phyloP scores from a whole-genome alignment of 2,797 vertebrate species.

The Acanthurus lineatus region DNA sequence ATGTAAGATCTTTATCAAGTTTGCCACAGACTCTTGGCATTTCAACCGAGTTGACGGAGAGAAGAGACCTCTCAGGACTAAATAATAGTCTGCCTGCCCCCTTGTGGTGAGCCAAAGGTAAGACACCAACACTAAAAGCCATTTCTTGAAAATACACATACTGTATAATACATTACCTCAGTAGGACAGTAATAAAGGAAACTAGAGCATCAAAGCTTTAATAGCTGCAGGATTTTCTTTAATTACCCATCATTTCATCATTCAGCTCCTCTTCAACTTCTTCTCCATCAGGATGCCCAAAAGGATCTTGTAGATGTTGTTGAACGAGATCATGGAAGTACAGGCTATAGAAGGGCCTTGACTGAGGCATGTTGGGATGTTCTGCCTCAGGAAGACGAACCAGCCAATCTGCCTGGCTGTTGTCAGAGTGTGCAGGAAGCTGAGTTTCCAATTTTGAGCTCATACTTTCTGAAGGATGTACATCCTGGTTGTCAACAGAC shows the following conservation, averaged over 20 bases:
- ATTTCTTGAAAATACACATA: not conserved
- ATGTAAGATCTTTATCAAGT: not conserved
- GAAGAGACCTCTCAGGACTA: not conserved
- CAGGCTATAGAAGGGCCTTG: not conserved
- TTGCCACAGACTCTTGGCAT: not conserved
- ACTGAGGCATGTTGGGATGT: conserved; percentile 21
- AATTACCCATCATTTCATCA: conserved; percentile 49
- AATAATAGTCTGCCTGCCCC: conserved; percentile 31
- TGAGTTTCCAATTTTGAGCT: conserved; percentile 5
- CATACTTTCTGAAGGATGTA: not conserved
- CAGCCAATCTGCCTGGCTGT: not conserved
- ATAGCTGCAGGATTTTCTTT: not conserved
- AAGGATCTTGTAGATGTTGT: conserved; percentile 1
- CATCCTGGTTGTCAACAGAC: not conserved
- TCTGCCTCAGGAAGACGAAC: not conserved
- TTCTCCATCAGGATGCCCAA: not conserved
- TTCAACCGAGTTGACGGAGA: no score
- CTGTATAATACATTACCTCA: not conserved
- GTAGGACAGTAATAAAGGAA: not conserved
- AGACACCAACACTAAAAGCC: not conserved
- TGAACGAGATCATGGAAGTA: conserved; percentile 1
- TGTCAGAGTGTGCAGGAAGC: not conserved
- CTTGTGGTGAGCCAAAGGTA: conserved; percentile 40
- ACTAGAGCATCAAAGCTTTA: not conserved
- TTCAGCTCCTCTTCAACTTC: not conserved